Base-by-base conservation (phyloP, 2,888 invertebrate genomes). In the Agriopis leucophaearia region DNA sequence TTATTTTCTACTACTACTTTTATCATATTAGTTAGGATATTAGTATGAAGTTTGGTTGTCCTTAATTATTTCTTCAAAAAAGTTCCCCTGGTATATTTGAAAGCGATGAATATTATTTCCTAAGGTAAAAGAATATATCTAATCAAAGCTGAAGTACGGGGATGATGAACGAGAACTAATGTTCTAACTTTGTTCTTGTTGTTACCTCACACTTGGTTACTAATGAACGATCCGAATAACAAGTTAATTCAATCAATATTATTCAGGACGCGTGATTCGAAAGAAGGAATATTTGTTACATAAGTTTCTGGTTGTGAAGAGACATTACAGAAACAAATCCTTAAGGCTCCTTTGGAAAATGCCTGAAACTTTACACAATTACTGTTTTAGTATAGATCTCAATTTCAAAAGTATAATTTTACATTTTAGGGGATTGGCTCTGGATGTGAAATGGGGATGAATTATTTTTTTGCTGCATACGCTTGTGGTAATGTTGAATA, bases 161-260 rank as follows among this genome's bases (percentile, higher is more conserved):
- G 51, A 58, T 59, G 59, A 64, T 68, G 50, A 67, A 67, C 58
- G 56, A 55, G 55, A 64, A 64, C 51, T 64, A 60, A 55, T 55
- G 48, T 55, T 18, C 54, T n/a, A 68, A 68, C 59, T 68, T 68
- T 59, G 59, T 68, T 64, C 59, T 64, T 60, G 55, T 63, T 60
- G 54, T 59, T 62, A 61, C 45, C 50, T 57, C 47, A 18, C 38
- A 50, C 48, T 50, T 40, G 38, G 48, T 18, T 50, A 40, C 57
- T 67, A 63, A 67, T 67, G 45, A 62, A 67, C 62, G 44, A 67
- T 62, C 18, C 15, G 42, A 27, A 55, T 55, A 55, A 55, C 18
- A 55, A 55, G 55, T 42, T 42, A 18, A 55, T 55, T 16, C 45
- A 5, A 42, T 47, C 40, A 56, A 48, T 16, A 40, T 55, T 55